Percentiles rank a stretch among this genome's conserved stretches.
Evolutionary conservation across 2,888 invertebrate genomes (phyloP).

Genomic region (Abrostola tripartita): DNA sequence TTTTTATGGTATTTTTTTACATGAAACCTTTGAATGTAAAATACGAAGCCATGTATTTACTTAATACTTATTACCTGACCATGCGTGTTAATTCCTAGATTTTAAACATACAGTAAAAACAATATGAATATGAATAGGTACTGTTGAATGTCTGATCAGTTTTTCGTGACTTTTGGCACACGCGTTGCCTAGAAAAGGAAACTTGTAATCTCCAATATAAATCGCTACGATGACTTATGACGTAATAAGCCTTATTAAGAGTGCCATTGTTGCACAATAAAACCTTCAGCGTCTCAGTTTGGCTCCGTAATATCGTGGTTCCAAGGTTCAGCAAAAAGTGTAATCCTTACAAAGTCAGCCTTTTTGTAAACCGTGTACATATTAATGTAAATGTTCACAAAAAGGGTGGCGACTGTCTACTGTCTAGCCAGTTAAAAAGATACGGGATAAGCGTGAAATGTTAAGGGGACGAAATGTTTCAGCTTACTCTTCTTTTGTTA

Average conservation of each 20-base stretch:
- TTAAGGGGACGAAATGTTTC: background rate
- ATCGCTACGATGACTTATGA: conserved; percentile 10
- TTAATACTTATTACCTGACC: too few species aligned
- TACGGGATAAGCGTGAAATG: background rate
- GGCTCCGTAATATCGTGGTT: conserved; percentile 25
- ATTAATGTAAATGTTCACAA: conserved; percentile 3
- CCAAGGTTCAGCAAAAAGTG: conserved; percentile 3
- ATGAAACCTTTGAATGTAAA: too few species aligned
- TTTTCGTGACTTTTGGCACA: background rate
- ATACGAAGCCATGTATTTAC: too few species aligned
- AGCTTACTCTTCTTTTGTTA: background rate
- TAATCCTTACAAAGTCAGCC: background rate
- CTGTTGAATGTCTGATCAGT: too few species aligned
- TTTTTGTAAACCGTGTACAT: background rate
- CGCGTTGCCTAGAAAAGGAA: conserved; percentile 18
- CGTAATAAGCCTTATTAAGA: conserved; percentile 21
- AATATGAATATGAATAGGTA: too few species aligned
- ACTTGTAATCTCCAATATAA: conserved; percentile 13
- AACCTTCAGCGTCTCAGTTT: conserved; percentile 18
- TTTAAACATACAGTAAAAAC: too few species aligned
- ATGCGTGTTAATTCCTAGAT: too few species aligned
- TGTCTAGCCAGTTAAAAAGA: background rate
- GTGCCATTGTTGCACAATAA: conserved; percentile 25
- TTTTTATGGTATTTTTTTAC: too few species aligned
- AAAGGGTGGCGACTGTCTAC: background rate